Percentiles rank a stretch among this genome's conserved stretches.
Evolutionary conservation across 2,888 invertebrate species (phyloP).

Genomic region (Brachycybe producta): DNA sequence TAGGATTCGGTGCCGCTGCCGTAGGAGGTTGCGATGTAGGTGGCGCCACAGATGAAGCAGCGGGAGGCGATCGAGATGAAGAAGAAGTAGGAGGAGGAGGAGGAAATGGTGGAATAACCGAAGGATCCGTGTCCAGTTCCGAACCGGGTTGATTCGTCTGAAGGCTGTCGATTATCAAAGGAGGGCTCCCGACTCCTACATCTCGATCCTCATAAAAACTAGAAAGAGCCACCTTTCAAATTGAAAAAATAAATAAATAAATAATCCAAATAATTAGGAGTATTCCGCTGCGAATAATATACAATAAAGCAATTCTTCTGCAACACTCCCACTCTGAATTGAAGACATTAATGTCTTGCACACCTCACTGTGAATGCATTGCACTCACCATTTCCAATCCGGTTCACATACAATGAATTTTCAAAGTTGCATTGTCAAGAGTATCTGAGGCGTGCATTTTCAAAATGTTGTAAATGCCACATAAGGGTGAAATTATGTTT

Average conservation of each 20-base stretch:
- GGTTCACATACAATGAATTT: neutral
- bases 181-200: constrained; percentile 30
- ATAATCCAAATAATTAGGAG: no score
- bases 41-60: neutral
- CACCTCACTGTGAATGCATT: neutral
- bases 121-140: neutral
- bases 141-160: neutral
- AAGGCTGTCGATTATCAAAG: constrained; percentile 5
- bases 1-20: neutral
- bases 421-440: neutral
- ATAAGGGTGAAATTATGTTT: no score
- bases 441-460: no score
- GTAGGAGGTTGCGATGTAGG: neutral
- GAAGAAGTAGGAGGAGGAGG: no score
- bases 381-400: neutral
- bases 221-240: constrained; percentile 56
- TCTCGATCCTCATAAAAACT: constrained; percentile 64
- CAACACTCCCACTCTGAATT: neutral
- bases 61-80: neutral
- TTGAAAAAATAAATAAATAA: neutral
- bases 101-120: neutral
- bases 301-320: constrained; percentile 1
- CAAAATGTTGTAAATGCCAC: no score
- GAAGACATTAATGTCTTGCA: neutral
- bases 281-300: neutral